phyloP scores from a whole-genome alignment of 2,113 vertebrate species.

The Alouatta palliata region DNA sequence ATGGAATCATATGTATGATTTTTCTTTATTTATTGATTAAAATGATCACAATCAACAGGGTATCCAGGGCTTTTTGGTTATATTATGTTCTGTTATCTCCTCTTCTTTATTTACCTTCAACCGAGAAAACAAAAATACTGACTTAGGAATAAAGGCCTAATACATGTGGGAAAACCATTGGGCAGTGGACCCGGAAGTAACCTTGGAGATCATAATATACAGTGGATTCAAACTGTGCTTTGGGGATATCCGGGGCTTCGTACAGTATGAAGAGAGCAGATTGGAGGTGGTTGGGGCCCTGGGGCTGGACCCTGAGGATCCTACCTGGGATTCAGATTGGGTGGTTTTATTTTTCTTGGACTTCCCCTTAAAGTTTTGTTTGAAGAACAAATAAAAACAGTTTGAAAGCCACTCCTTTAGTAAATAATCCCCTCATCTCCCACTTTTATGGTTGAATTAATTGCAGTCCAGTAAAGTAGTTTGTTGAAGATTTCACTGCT shows the following conservation, averaged over 20 bases:
- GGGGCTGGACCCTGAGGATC: background rate
- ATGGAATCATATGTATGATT: background rate
- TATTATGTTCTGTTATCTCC: constrained; percentile 61
- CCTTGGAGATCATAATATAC: background rate
- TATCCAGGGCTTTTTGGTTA: background rate
- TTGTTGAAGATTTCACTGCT: background rate
- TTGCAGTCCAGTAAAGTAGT: background rate
- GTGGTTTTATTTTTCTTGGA: background rate
- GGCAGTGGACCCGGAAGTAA: constrained; percentile 24
- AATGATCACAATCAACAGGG: background rate
- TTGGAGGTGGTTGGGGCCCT: background rate
- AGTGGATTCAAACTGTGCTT: background rate
- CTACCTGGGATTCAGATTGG: background rate
- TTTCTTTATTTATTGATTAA: constrained; percentile 60
- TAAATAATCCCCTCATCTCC: background rate
- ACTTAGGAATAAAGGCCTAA: constrained; percentile 73
- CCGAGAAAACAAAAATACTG: constrained; percentile 76
- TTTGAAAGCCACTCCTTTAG: background rate
- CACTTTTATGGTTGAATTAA: background rate
- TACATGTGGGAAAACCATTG: constrained; percentile 60
- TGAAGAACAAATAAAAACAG: background rate
- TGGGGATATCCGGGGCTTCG: background rate
- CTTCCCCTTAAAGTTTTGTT: background rate
- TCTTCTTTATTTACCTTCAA: constrained; percentile 71
- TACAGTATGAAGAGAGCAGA: background rate